These are phyloP conservation scores for Puma concolor DNA, from an alignment of 2,113 vertebrate species.

Conservation along the genomic window DNA sequence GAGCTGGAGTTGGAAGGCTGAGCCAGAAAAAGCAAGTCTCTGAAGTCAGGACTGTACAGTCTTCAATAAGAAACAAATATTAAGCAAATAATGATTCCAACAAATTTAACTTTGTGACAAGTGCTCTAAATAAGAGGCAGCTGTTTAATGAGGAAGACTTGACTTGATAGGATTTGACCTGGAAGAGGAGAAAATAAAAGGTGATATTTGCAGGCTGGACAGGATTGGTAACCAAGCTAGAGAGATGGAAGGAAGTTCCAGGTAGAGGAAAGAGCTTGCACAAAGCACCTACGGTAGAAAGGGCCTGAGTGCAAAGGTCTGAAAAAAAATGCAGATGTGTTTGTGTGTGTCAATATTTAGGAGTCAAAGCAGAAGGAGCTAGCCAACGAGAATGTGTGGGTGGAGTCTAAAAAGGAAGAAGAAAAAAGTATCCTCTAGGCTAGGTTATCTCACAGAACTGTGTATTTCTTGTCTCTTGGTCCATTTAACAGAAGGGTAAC, in stretches of 20 bases:
- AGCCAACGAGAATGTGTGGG: neutral
- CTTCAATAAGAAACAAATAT: neutral
- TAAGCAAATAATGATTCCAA: neutral
- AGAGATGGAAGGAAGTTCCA: neutral
- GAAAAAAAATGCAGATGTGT: neutral
- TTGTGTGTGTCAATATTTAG: neutral
- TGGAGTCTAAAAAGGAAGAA: neutral
- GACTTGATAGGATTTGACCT: neutral
- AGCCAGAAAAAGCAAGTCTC: neutral
- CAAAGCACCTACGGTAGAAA: neutral
- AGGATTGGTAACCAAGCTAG: neutral
- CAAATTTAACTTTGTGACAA: neutral
- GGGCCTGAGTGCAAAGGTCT: neutral
- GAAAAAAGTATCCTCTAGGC: neutral
- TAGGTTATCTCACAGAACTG: neutral
- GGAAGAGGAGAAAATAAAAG: neutral
- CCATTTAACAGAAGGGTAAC: neutral
- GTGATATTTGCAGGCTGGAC: neutral
- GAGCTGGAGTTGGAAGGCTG: too few species aligned
- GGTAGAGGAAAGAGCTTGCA: neutral
- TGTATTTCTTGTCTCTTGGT: neutral
- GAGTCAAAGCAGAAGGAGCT: neutral
- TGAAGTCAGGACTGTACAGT: neutral
- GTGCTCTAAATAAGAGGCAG: neutral
- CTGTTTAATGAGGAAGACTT: neutral